Conservation (phyloP, 92 coral and sea anemone genomes). For the Umimayanthus chanpuru region DNA sequence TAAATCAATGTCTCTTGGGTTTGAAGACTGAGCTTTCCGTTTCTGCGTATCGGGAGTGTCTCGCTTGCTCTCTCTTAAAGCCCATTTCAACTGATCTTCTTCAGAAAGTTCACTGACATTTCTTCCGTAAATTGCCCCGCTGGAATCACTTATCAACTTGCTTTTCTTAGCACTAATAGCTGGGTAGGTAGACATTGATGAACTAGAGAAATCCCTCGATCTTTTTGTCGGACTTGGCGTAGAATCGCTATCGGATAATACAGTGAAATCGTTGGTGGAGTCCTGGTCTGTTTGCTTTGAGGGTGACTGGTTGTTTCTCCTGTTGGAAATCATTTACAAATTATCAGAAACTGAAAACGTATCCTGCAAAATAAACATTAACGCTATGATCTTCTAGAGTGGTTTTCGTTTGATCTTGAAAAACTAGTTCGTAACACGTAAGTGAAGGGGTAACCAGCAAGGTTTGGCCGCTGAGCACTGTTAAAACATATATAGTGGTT, state of each 20-base stretch:
- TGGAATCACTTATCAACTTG: background rate
- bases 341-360: background rate
- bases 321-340: background rate
- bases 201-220: background rate
- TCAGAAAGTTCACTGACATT: constrained; percentile 15
- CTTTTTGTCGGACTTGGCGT: constrained; percentile 5
- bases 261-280: background rate
- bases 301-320: background rate
- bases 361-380: no score
- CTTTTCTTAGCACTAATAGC: constrained; percentile 1
- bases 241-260: background rate
- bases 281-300: background rate
- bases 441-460: no score
- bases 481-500: no score
- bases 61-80: constrained; percentile 6
- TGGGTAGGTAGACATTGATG: background rate
- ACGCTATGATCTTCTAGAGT: no score
- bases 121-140: background rate
- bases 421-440: no score
- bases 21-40: background rate
- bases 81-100: constrained; percentile 11
- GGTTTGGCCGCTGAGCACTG: no score
- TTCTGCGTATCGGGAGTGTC: background rate
- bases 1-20: background rate
- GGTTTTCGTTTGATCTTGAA: no score